Base-by-base conservation (phyloP, 2,113 vertebrate species). In the Dendrocopos noguchii region DNA sequence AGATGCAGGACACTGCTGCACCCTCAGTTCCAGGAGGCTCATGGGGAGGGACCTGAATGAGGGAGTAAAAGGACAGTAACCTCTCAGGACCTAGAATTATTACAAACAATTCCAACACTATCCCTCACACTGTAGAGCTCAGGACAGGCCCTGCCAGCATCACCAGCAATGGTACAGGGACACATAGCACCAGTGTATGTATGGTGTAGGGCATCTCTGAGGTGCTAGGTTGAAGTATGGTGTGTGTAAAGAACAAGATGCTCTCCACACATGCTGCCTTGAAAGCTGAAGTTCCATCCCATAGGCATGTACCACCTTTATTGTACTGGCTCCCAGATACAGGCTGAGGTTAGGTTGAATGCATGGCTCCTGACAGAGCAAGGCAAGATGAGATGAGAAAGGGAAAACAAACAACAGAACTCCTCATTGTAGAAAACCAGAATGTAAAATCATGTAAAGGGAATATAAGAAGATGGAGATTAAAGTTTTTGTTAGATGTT, bases 21-120 rank as follows among this genome's bases (percentile, higher is more conserved):
- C 21, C 12, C 52, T 56, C 7, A 2, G 0, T 27, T 11, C 2
- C 9, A 0, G 42, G 27, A 31, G 9, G 50, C 31, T 61, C 64
- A 1, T 0, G 2, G 34, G 67, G 13, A 56, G 17, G 87, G 9
- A 25, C 5, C 17, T 12, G 20, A 28, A 19, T 3, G 6, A 15
- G 9, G 9, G 4, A 65, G 7, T 2, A 42, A 28, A 21, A 46
- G 33, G 42, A 46, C 22, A 63, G 33, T 1, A 10, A 39, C 33
- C 42, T 31, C 42, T 46, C 27, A 3, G 63, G 5, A 57, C 14
- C 22, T 2, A 71, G 10, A 29, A 9, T 1, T 7, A n/a, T 55
- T 55, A 8, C 46, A 2, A 64, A 13, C 36, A 47, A 17, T 2
- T 6, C 8, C 0, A 2, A 67, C 18, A 12, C 21, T 28, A 7